These are phyloP conservation scores for Parapsyche elsis DNA, from an alignment of 1,140 invertebrate genomes.

Conservation along the genomic window DNA sequence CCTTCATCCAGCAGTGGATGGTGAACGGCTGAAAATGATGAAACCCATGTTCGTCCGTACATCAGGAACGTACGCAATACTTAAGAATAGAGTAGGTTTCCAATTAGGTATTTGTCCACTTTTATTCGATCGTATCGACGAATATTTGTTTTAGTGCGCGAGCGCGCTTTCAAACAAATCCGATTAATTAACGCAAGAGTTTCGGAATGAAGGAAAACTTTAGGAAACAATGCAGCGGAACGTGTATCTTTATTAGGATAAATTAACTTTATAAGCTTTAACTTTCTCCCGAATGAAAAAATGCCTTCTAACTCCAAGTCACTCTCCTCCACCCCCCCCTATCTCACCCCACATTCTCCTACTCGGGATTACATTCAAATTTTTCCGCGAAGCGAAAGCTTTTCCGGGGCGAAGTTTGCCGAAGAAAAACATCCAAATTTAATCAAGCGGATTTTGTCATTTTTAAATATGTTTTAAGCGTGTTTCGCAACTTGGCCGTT, in stretches of 20 bases:
- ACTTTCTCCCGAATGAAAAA: not conserved
- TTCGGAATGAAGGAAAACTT: not conserved
- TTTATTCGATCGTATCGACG: too few relatives aligned
- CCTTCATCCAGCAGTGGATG: too few relatives aligned
- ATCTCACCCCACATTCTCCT: too few relatives aligned
- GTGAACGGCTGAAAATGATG: too few relatives aligned
- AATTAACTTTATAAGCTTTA: slow-evolving; percentile 1
- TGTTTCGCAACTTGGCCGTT: not conserved
- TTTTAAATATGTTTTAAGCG: slow-evolving; percentile 31
- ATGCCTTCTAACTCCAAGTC: too few relatives aligned
- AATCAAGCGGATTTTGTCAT: slow-evolving; percentile 26
- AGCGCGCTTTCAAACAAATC: not conserved
- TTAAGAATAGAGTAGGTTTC: too few relatives aligned
- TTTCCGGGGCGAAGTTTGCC: not conserved
- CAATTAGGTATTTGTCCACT: too few relatives aligned
- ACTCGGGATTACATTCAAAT: too few relatives aligned
- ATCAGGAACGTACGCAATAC: too few relatives aligned
- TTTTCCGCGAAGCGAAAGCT: not conserved
- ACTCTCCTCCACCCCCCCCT: too few relatives aligned
- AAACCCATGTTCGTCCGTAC: too few relatives aligned
- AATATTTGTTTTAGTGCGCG: not conserved
- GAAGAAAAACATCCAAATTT: slow-evolving; percentile 19
- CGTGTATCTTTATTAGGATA: not conserved
- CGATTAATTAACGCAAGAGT: not conserved
- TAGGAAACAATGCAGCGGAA: not conserved